Conservation (phyloP, 1,140 invertebrate genomes). For the Dendroctonus ponderosae region DNA sequence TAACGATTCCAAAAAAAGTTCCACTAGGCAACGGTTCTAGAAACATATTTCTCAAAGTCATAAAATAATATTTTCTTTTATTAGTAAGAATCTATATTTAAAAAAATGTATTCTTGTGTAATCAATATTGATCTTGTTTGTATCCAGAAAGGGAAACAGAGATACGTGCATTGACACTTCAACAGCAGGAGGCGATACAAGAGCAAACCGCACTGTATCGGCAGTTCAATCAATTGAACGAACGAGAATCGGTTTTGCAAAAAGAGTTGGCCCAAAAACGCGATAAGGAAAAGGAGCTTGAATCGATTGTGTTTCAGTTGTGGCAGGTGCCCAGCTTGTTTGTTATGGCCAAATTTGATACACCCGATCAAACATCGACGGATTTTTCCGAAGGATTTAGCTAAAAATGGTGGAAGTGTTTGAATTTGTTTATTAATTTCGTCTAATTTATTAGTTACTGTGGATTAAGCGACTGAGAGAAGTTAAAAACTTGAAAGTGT, state of each 20-base stretch:
- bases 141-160: conserved; percentile 48
- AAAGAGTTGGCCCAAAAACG: conserved; percentile 42
- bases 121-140: too few relatives aligned
- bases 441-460: too few relatives aligned
- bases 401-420: not conserved
- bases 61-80: not conserved
- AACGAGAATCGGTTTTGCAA: conserved; percentile 44
- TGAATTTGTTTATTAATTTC: too few relatives aligned
- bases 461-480: too few relatives aligned
- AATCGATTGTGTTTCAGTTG: conserved; percentile 43
- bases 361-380: conserved; percentile 19
- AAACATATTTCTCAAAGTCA: too few relatives aligned
- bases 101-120: too few relatives aligned
- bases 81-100: too few relatives aligned
- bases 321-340: conserved; percentile 50
- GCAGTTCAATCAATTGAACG: conserved; percentile 43
- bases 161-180: conserved; percentile 41
- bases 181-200: conserved; percentile 41
- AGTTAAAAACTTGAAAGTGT: too few relatives aligned
- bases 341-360: conserved; percentile 43
- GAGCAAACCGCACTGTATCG: conserved; percentile 42
- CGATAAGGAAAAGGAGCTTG: conserved; percentile 44
- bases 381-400: conserved; percentile 20
- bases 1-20: too few relatives aligned
- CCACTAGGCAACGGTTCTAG: too few relatives aligned